A percentile compares a stretch with the other conserved stretches of the same genome.
These are phyloP conservation scores for Metopia argyrocephala DNA, from an alignment of 2,888 invertebrate genomes.

Conservation along the genomic window DNA sequence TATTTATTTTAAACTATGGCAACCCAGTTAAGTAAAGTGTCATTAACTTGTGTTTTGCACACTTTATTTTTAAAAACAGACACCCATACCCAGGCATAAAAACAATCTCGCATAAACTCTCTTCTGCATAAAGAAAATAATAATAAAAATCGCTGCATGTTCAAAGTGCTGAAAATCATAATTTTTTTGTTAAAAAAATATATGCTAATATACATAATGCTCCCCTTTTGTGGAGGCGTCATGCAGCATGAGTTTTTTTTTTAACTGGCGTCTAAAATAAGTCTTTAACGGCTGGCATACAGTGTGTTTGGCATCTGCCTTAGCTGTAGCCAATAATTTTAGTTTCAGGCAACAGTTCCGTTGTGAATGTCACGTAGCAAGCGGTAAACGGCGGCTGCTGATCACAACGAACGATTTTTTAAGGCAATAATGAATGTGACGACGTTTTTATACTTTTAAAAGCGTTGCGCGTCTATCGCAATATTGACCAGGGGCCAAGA, in stretches of 20 bases:
- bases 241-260: constrained; percentile 8
- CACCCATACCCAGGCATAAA: background rate
- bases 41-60: constrained; percentile 55
- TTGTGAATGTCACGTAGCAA: constrained; percentile 13
- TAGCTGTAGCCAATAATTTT: constrained; percentile 3
- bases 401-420: constrained; percentile 13
- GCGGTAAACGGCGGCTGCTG: background rate
- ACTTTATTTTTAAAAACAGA: constrained; percentile 20
- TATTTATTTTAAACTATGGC: background rate
- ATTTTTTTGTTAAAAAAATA: constrained; percentile 15
- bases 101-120: background rate
- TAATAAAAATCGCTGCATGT: constrained; percentile 24
- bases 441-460: constrained; percentile 51
- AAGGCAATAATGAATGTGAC: constrained; percentile 26
- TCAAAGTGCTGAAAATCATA: constrained; percentile 39
- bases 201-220: background rate
- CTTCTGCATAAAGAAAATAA: background rate
- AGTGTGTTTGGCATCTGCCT: background rate
- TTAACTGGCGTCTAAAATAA: constrained; percentile 36
- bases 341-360: constrained; percentile 48
- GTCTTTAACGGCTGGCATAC: background rate
- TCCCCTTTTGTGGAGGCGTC: constrained; percentile 2
- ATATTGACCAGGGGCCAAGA: constrained; percentile 75
- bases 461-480: constrained; percentile 78
- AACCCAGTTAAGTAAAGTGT: constrained; percentile 25